A percentile compares a stretch with the other conserved stretches of the same genome.
Evolutionary conservation across 2,797 vertebrate genomes (phyloP).

Genomic region (Sarcoramphus papa): DNA sequence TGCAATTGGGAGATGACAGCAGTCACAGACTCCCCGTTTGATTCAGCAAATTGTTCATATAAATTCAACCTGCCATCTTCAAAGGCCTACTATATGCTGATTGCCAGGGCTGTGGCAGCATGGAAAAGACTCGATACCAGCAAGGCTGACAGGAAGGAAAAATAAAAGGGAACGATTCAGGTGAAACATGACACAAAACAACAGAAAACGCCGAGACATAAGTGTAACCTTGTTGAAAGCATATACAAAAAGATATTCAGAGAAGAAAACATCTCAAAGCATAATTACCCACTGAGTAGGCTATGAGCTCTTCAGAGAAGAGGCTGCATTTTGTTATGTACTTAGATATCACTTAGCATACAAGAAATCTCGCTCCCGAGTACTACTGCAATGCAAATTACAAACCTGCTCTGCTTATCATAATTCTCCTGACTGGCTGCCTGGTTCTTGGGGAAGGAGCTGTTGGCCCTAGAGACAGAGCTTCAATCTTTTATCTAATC

Average conservation of each 20-base stretch:
- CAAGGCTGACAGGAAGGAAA: background rate
- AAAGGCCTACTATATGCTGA: background rate
- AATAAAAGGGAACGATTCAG: background rate
- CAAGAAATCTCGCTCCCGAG: background rate
- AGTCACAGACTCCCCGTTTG: background rate
- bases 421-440: background rate
- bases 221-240: background rate
- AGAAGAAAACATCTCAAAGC: background rate
- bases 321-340: background rate
- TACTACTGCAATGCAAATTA: background rate
- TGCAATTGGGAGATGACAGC: background rate
- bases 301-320: background rate
- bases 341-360: background rate
- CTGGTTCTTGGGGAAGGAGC: background rate
- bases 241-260: accelerated
- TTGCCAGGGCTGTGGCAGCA: background rate
- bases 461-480: background rate
- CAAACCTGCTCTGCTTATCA: background rate
- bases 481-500: background rate
- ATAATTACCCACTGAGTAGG: background rate
- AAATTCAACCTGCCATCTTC: background rate
- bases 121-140: background rate
- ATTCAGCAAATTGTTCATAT: background rate
- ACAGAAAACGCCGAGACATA: background rate
- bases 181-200: background rate